A percentile compares a stretch with the other conserved stretches of the same genome.
phyloP scores from a whole-genome alignment of 2,797 vertebrate species.

The Phoeniculus purpureus region DNA sequence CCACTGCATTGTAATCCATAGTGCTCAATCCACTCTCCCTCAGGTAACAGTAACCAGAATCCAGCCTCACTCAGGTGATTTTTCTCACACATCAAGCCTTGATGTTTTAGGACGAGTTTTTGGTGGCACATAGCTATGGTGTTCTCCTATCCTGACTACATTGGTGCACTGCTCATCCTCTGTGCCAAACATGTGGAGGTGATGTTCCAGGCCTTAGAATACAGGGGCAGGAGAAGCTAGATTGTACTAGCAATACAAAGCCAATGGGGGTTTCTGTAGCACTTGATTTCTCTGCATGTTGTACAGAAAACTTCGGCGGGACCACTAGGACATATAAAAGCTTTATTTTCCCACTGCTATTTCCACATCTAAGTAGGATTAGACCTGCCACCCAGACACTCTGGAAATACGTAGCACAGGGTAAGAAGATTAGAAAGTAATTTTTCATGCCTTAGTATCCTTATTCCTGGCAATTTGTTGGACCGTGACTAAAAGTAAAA shows the following conservation, averaged over 20 bases:
- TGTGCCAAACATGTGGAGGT: background rate
- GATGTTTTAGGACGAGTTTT: background rate
- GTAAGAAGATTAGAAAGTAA: background rate
- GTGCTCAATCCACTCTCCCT: background rate
- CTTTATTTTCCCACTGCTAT: background rate
- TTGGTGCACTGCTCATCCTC: background rate
- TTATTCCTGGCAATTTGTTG: background rate
- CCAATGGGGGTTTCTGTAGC: fast-evolving
- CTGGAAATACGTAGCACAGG: fast-evolving
- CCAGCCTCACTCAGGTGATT: background rate
- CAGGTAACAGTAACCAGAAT: background rate
- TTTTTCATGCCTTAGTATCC: background rate
- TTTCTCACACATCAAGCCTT: background rate
- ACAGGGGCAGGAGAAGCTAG: background rate
- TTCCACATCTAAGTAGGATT: background rate
- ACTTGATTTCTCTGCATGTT: background rate
- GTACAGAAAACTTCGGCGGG: background rate
- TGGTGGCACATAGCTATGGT: fast-evolving
- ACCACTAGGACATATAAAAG: background rate
- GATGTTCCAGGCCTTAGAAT: background rate
- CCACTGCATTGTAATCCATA: background rate
- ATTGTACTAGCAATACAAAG: background rate
- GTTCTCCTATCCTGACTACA: background rate
- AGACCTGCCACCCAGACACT: background rate
- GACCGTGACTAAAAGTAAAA: background rate